Percentiles rank a stretch among this genome's conserved stretches.
Conservation (phyloP, 2,888 invertebrate species). For the Opisthograptis luteolata region DNA sequence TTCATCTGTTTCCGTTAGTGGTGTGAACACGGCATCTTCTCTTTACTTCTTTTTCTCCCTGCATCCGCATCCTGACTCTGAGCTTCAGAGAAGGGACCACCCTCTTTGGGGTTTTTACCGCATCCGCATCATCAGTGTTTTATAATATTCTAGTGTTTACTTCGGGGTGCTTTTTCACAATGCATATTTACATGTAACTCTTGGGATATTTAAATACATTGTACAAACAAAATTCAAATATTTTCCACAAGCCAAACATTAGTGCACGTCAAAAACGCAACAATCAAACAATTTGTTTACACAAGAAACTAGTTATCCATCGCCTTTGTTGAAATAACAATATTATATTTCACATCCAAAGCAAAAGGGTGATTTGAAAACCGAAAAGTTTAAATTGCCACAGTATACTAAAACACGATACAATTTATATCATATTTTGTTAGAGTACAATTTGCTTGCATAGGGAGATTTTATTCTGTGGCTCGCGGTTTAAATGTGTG, state of each 20-base stretch:
- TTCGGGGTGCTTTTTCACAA: neutral
- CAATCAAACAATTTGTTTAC: constrained; percentile 79
- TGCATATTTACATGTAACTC: constrained; percentile 2
- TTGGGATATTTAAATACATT: constrained; percentile 18
- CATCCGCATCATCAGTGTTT: too few relatives aligned
- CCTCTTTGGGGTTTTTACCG: too few relatives aligned
- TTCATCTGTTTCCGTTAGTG: too few relatives aligned
- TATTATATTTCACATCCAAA: constrained; percentile 65
- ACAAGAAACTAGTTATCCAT: constrained; percentile 75
- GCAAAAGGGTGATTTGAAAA: constrained; percentile 49
- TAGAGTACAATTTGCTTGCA: constrained; percentile 18
- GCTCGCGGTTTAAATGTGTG: constrained; percentile 27
- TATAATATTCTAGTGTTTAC: neutral
- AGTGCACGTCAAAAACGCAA: constrained; percentile 48
- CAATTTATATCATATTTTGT: neutral
- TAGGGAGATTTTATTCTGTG: constrained; percentile 38
- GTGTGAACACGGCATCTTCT: too few relatives aligned
- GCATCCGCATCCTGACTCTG: too few relatives aligned
- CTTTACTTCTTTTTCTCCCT: too few relatives aligned
- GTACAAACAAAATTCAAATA: constrained; percentile 16
- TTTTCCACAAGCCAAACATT: constrained; percentile 42
- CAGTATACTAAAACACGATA: constrained; percentile 1
- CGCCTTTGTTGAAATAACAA: constrained; percentile 73
- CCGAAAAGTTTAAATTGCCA: constrained; percentile 1
- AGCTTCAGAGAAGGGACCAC: too few relatives aligned